A percentile compares a stretch with the other conserved stretches of the same genome.
These are phyloP conservation scores for Phoenicopterus ruber DNA, from an alignment of 2,113 vertebrate genomes.

Conservation along the genomic window DNA sequence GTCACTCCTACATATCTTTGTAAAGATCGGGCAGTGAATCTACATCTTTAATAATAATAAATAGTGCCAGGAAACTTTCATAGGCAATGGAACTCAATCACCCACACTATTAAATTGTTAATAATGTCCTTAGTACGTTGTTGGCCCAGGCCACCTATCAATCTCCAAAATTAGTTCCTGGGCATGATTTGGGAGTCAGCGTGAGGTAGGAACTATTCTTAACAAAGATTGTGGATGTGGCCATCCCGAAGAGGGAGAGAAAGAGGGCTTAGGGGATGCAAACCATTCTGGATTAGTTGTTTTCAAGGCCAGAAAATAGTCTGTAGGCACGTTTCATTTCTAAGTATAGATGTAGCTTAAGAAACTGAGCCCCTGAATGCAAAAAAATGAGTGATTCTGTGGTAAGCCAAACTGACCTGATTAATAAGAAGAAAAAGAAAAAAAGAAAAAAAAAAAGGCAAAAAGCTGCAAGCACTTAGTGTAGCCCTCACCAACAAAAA, in stretches of 20 bases:
- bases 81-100: neutral
- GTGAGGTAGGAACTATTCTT: neutral
- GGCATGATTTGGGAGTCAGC: neutral
- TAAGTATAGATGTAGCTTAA: neutral
- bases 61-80: neutral
- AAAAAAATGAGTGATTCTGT: neutral
- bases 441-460: rapidly evolving
- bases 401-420: neutral
- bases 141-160: neutral
- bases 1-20: neutral
- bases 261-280: neutral
- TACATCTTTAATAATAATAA: neutral
- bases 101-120: neutral
- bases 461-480: neutral
- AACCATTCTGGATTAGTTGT: neutral
- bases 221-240: neutral
- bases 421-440: neutral
- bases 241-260: neutral
- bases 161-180: neutral
- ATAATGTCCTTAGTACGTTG: neutral
- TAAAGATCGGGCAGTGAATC: neutral
- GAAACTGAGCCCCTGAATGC: neutral
- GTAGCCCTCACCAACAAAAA: neutral
- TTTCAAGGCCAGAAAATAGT: neutral
- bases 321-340: neutral